phyloP scores from a whole-genome alignment of 92 coral and sea anemone genomes.

The Palythoa heliodiscus region DNA sequence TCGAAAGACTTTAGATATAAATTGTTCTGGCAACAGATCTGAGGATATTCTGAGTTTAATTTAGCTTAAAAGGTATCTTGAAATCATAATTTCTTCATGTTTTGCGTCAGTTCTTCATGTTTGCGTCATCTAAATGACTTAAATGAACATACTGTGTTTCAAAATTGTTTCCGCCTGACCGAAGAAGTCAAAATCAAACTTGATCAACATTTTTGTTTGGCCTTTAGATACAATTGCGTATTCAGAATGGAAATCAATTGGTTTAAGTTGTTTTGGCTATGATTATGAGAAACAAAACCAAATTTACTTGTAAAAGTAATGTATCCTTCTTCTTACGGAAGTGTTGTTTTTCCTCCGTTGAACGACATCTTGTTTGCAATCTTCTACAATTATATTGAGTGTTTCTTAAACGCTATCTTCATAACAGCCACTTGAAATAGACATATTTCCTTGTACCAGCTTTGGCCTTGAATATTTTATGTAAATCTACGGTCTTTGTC shows the following conservation, averaged over 20 bases:
- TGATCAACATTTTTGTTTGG: no score
- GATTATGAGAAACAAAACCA: neutral
- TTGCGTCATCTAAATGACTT: no score
- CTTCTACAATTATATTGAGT: neutral
- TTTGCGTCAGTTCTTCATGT: no score
- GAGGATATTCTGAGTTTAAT: neutral
- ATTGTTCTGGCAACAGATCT: neutral
- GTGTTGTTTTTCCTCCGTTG: neutral
- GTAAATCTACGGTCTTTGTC: conserved; percentile 33
- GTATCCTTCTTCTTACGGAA: neutral
- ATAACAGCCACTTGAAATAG: neutral
- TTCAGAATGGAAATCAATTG: neutral
- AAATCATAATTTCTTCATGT: no score
- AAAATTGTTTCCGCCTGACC: no score
- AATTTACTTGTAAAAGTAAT: no score
- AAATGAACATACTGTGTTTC: no score
- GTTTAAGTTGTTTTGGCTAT: neutral
- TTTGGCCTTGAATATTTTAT: conserved; percentile 56
- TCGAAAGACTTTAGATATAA: no score
- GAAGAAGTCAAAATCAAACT: no score
- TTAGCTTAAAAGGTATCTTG: no score
- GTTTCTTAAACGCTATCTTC: neutral
- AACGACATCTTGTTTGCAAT: neutral
- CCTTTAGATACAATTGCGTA: neutral
- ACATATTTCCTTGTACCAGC: conserved; percentile 38